Evolutionary conservation across 2,797 vertebrate species (phyloP).

Genomic region (Atherinosoma microstoma): DNA sequence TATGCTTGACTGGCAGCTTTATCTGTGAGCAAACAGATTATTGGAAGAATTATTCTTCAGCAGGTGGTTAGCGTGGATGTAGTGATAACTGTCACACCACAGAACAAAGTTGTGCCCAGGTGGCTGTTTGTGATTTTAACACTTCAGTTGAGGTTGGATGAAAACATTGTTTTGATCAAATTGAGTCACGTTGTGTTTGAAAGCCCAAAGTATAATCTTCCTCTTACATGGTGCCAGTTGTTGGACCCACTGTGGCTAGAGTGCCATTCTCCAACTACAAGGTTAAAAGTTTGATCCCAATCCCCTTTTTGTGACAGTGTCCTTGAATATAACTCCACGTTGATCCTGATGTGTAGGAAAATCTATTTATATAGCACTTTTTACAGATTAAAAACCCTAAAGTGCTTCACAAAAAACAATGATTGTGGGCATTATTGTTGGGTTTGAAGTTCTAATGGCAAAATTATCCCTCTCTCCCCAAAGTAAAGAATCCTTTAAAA

Average conservation of each 20-base stretch:
- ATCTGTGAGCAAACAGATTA: conserved; percentile 45
- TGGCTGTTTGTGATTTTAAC: background rate
- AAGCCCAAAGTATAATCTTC: background rate
- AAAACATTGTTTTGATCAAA: background rate
- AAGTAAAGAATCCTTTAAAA: too few relatives aligned
- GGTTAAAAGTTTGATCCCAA: background rate
- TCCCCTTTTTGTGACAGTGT: background rate
- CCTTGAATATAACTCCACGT: background rate
- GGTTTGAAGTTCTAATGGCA: too few relatives aligned
- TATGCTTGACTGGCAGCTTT: conserved; percentile 47
- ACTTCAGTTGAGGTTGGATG: conserved; percentile 1
- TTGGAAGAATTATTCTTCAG: conserved; percentile 30
- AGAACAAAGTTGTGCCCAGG: background rate
- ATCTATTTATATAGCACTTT: too few relatives aligned
- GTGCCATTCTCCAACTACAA: background rate
- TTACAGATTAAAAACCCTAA: too few relatives aligned
- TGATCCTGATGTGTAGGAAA: too few relatives aligned
- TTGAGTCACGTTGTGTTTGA: background rate
- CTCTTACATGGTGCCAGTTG: background rate
- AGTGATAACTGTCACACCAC: conserved; percentile 22
- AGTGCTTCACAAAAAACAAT: too few relatives aligned
- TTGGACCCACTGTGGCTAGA: background rate
- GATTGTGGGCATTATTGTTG: too few relatives aligned
- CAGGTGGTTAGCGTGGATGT: conserved; percentile 14
- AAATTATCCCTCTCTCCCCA: too few relatives aligned